Evolutionary conservation across 1,140 invertebrate species (phyloP), one percentile per base, ranked within the genome.

Genomic region (Cydia strobilella): DNA sequence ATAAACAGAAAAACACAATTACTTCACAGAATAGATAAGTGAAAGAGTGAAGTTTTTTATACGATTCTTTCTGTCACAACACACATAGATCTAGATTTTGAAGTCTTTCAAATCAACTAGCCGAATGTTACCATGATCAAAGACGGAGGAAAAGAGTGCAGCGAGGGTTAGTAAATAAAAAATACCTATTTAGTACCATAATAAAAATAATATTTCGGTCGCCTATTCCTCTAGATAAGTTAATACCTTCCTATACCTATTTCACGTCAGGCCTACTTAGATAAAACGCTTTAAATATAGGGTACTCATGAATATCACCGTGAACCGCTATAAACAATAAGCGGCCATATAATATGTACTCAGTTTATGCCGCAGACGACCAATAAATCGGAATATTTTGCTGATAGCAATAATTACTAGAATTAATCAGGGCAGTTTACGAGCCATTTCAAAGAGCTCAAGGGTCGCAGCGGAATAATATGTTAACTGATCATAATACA

Each of bases 341-440:
- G 65, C 31, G 65, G 65, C 31, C 35, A 69, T 69, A 69, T 69
- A n/a, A n/a, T n/a, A n/a, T n/a, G n/a, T n/a, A 69, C 65, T 39
- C n/a, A 35, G 65, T 42, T 69, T 69, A 69, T 69, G 65, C n/a
- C 65, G n/a, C 65, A 69, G 65, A 35, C 65, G 65, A 35, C 27
- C 65, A 69, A 69, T 69, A 69, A 69, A 69, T 69, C 27, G 27
- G 31, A 69, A 69, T 69, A 69, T 69, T 59, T 69, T 69, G 65
- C 65, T 69, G 65, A 69, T 69, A 69, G 65, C 65, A 18, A 69
- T 69, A 69, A 69, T 69, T 69, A 69, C 65, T 69, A 35, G 65
- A 69, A 69, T 69, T 69, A 69, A 69, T 69, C 27, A 69, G 65
- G 65, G n/a, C 65, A n/a, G 23, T 69, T 69, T 69, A 69, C n/a